phyloP scores from a whole-genome alignment of 2,113 vertebrate genomes.

The Hippocampus comes region DNA sequence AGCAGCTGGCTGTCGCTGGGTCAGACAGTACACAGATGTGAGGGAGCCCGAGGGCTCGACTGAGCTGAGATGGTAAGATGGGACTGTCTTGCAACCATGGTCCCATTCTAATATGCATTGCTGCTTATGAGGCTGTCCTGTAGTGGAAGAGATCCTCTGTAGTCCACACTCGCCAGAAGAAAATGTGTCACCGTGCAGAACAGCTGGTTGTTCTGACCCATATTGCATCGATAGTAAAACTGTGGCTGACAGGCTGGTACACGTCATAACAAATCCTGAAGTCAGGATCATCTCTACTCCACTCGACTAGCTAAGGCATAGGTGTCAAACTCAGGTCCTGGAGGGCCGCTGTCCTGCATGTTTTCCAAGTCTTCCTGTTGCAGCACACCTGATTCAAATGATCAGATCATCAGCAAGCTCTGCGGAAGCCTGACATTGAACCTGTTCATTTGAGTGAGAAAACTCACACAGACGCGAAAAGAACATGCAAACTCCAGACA shows the following conservation, averaged over 20 bases:
- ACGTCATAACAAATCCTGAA: slow-evolving; percentile 42
- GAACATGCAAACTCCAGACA: no score
- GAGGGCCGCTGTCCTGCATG: no score
- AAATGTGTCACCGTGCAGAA: not conserved
- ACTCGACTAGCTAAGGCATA: not conserved
- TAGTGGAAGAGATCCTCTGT: slow-evolving; percentile 31
- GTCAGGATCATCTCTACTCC: slow-evolving; percentile 40
- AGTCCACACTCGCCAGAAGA: slow-evolving; percentile 32
- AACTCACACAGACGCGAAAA: no score
- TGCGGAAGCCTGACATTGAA: no score
- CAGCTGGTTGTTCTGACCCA: not conserved
- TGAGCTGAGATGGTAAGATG: slow-evolving; percentile 18
- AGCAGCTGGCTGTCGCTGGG: slow-evolving; percentile 69
- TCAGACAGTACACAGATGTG: slow-evolving; percentile 65
- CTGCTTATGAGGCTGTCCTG: slow-evolving; percentile 19
- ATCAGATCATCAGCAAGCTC: no score
- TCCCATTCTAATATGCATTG: slow-evolving; percentile 41
- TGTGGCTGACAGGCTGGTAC: slow-evolving; percentile 39
- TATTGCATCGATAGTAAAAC: slow-evolving; percentile 50
- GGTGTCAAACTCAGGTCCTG: no score
- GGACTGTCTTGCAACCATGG: slow-evolving; percentile 39
- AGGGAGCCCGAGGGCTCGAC: slow-evolving; percentile 34
- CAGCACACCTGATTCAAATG: no score
- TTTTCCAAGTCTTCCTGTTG: no score
- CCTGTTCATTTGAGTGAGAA: no score